These are phyloP conservation scores for Ictalurus punctatus DNA, from an alignment of 2,113 vertebrate species.

Conservation along the genomic window DNA sequence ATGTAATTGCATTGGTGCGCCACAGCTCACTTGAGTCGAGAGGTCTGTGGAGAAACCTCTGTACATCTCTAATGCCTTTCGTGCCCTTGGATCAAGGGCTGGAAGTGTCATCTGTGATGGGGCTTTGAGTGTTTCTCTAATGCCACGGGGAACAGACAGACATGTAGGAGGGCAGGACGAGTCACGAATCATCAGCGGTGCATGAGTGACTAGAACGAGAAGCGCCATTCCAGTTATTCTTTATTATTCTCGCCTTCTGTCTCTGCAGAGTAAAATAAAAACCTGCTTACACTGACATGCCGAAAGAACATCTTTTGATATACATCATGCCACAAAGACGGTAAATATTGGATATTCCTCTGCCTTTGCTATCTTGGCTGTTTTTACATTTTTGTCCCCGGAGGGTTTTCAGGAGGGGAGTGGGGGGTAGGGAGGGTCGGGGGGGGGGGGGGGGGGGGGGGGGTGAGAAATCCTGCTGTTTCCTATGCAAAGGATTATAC, in stretches of 20 bases:
- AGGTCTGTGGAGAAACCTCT: slow-evolving; percentile 67
- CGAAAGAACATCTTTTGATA: slow-evolving; percentile 12
- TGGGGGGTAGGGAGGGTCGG: not conserved
- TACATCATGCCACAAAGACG: slow-evolving; percentile 10
- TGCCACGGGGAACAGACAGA: not conserved
- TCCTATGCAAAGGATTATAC: not conserved
- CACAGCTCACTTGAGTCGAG: slow-evolving; percentile 59
- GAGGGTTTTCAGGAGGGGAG: not conserved
- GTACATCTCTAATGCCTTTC: slow-evolving; percentile 61
- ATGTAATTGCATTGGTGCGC: slow-evolving; percentile 74
- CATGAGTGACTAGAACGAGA: not conserved
- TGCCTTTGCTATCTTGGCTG: not conserved
- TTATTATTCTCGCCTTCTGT: not conserved
- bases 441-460: not conserved
- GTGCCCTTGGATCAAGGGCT: slow-evolving; percentile 38
- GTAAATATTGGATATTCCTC: not conserved
- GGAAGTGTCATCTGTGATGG: slow-evolving; percentile 27
- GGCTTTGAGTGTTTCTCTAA: slow-evolving; percentile 12
- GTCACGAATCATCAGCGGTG: not conserved
- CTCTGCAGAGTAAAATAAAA: not conserved
- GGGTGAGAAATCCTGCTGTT: not conserved
- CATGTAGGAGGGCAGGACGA: not conserved
- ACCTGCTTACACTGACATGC: not conserved
- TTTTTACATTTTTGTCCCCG: slow-evolving; percentile 8
- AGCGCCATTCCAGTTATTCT: not conserved